These are phyloP conservation scores for Ashinkailepas kermadecensis DNA, from an alignment of 2,888 invertebrate genomes.

Conservation along the genomic window DNA sequence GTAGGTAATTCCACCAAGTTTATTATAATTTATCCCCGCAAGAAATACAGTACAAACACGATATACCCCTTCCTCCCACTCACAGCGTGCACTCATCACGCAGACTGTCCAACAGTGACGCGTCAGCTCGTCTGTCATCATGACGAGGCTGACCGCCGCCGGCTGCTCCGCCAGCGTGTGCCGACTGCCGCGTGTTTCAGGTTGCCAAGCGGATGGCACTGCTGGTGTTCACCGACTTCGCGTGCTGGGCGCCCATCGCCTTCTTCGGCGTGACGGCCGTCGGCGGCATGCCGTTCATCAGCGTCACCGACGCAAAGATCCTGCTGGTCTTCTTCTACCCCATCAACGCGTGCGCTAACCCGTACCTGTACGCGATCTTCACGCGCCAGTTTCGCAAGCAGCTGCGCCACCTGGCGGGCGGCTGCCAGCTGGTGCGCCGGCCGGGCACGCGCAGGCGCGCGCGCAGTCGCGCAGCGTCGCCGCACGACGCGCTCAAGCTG, in stretches of 20 bases:
- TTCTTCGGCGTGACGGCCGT: conserved; percentile 81
- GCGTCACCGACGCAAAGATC: conserved; percentile 57
- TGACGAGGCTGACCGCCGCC: too few species aligned
- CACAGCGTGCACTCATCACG: too few species aligned
- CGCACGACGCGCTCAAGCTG: conserved; percentile 76
- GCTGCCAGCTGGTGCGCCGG: conserved; percentile 44
- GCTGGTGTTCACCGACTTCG: conserved; percentile 74
- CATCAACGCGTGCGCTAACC: conserved; percentile 84
- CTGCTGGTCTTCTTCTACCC: conserved; percentile 84
- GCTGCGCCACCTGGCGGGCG: conserved; percentile 57
- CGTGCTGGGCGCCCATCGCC: conserved; percentile 79
- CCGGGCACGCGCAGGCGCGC: conserved; percentile 56
- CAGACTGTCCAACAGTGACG: too few species aligned
- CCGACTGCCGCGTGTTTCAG: conserved; percentile 43
- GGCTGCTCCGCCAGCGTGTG: too few species aligned
- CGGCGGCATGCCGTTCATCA: conserved; percentile 72
- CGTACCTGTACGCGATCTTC: conserved; percentile 81
- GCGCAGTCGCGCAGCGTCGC: conserved; percentile 71
- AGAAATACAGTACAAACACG: too few species aligned
- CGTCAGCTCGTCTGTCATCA: too few species aligned
- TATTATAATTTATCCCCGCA: too few species aligned
- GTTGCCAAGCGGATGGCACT: conserved; percentile 85
- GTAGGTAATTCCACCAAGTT: too few species aligned
- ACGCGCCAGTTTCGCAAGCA: conserved; percentile 79
- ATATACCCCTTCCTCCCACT: too few species aligned